Percentiles rank a stretch among this genome's conserved stretches.
phyloP scores from a whole-genome alignment of 2,888 invertebrate genomes.

The Parnassius mnemosyne region DNA sequence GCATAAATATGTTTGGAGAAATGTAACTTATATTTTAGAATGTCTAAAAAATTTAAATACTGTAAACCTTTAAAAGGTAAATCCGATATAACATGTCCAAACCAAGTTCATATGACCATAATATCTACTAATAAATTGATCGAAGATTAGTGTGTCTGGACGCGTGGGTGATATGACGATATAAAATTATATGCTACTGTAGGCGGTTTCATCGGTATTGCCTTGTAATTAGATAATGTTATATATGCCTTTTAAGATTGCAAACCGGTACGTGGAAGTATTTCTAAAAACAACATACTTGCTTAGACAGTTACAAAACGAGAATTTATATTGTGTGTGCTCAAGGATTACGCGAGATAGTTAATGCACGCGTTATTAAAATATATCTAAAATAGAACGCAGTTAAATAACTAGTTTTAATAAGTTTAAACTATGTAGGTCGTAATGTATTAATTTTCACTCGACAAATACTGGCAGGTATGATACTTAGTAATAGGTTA shows the following conservation, averaged over 20 bases:
- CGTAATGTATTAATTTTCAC: too few species aligned
- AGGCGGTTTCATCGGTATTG: slow-evolving; percentile 33
- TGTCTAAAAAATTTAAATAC: neutral
- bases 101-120: slow-evolving; percentile 1
- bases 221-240: slow-evolving; percentile 43
- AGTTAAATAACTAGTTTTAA: neutral
- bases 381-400: slow-evolving; percentile 4
- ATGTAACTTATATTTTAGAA: too few species aligned
- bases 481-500: too few species aligned
- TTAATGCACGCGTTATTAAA: slow-evolving; percentile 11
- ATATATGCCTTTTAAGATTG: slow-evolving; percentile 32
- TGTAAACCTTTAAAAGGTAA: neutral
- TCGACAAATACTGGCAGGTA: too few species aligned
- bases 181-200: slow-evolving; percentile 35
- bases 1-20: too few species aligned
- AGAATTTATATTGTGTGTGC: slow-evolving; percentile 5
- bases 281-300: slow-evolving; percentile 1
- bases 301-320: slow-evolving; percentile 14
- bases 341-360: slow-evolving; percentile 2
- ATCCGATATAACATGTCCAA: neutral
- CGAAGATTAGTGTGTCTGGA: slow-evolving; percentile 38
- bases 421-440: neutral
- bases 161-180: slow-evolving; percentile 43
- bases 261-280: slow-evolving; percentile 9
- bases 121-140: slow-evolving; percentile 23